Base-by-base conservation (phyloP, 2,797 vertebrate genomes). In the Manis pentadactyla region DNA sequence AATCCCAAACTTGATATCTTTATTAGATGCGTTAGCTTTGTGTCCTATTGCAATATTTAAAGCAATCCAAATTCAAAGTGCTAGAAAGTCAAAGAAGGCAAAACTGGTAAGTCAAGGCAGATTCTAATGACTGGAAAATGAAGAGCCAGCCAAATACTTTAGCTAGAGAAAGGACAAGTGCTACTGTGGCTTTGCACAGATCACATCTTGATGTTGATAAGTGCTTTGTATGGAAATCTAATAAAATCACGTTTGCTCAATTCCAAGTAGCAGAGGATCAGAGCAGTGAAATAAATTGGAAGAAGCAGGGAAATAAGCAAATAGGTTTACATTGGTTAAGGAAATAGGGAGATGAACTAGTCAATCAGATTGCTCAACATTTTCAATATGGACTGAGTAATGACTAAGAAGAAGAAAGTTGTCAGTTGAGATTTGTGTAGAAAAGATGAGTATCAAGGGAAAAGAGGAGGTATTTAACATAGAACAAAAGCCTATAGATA, bases 171-270 rank as follows among this genome's bases (percentile, higher is more conserved):
- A 88, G 25, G 13, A 29, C 15, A 93, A 90, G 34, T 91, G 75
- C 34, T 91, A 17, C 81, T 95, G 92, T 96, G 49, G 57, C 57
- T 94, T 88, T 87, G 18, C 31, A 85, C 18, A 53, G 23, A 66
- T 87, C 46, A 63, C 18, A 94, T 90, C 49, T 95, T 95, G 55
- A 94, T 87, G 87, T 4, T 82, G 87, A 90, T 95, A 94, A 85
- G 63, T 14, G 21, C 27, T 53, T 96, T 81, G 15, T 78, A 68
- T 59, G 59, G 12, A 79, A 69, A 19, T 46, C 27, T 86, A 85
- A 53, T 88, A 96, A 94, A 95, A 88, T 63, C 51, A 71, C 25
- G 87, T 75, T 27, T 95, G 49, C 94, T 88, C 17, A 64, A 51
- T 92, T 95, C 91, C n/a, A 82, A 96, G 81, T 46, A 83, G 39